Conservation (phyloP, 2,113 vertebrate species). For the Oxyura jamaicensis region DNA sequence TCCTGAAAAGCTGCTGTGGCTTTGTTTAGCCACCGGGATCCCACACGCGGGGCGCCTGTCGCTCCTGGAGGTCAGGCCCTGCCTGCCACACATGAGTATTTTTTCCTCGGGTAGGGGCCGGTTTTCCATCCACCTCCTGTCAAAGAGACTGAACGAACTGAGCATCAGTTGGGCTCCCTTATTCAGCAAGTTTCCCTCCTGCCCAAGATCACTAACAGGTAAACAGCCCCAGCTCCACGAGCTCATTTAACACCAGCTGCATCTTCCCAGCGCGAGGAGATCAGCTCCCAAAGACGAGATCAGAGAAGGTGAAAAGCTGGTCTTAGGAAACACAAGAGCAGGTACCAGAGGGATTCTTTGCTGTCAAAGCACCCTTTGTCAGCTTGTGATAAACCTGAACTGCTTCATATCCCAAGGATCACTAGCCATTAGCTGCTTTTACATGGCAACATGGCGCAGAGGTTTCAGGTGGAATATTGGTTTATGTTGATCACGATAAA, state of each 20-base stretch:
- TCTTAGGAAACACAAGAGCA: slow-evolving; percentile 58
- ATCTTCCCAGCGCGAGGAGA: slow-evolving; percentile 23
- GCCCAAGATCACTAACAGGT: background rate
- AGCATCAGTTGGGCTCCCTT: background rate
- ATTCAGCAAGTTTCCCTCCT: background rate
- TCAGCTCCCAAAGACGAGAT: slow-evolving; percentile 59
- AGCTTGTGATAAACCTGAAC: slow-evolving; percentile 54
- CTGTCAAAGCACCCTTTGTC: slow-evolving; percentile 59
- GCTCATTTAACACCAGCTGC: slow-evolving; percentile 27
- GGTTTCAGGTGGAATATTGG: slow-evolving; percentile 63
- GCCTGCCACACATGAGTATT: background rate
- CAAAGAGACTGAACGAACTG: background rate
- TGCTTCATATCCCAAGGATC: slow-evolving; percentile 63
- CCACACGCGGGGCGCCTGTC: background rate
- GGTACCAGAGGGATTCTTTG: slow-evolving; percentile 61
- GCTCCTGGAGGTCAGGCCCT: background rate
- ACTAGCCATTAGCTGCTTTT: slow-evolving; percentile 66
- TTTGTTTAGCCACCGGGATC: background rate
- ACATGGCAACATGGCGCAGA: slow-evolving; percentile 38
- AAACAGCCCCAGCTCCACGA: background rate
- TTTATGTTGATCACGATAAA: slow-evolving; percentile 65
- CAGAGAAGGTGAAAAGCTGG: slow-evolving; percentile 59
- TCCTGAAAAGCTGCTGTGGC: background rate
- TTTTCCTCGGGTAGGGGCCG: background rate
- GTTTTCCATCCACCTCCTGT: background rate